Base-by-base conservation (phyloP, 2,888 invertebrate genomes). In the Agrochola litura region DNA sequence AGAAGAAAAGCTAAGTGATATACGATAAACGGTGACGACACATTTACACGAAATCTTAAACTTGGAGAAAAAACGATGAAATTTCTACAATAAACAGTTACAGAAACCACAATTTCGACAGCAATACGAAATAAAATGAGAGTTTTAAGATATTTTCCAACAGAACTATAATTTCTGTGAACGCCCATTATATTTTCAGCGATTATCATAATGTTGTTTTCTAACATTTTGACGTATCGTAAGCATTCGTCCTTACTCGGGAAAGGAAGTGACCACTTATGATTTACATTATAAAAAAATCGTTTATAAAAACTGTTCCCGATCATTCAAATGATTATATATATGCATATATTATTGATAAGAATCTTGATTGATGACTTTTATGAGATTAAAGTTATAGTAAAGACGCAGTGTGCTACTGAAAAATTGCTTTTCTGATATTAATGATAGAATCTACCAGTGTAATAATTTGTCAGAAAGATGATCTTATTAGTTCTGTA, bases 171-270 rank as follows among this genome's bases (percentile, higher is more conserved):
- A 70, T 79, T 79, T 73, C 64, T 78, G 22, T 79, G 19, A n/a
- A 79, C 64, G n/a, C 64, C 79, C 64, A 70, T 64, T 41, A 71
- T 52, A n/a, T 58, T 77, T 79, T 78, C 80, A 46, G 54, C 22
- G 8, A 1, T 78, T 22, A 25, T 46, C 12, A 77, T 69, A 8
- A 61, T 22, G 25, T 78, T 37, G 6, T 25, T 37, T 16, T 63
- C 12, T 16, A 61, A 37, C 79, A 78, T 78, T 60, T 52, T 78
- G 25, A 8, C 12, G 8, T 60, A 16, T 5, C 16, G n/a, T 3
- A 60, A 8, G 1, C 8, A 5, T 52, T 30, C 14, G 19, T 19
- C 12, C 14, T 19, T 41, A 6, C 2, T 60, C 9, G 12, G 9
- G 1, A 9, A 30, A 6, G 2, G n/a, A n/a, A 76, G 30, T 52